Conservation (phyloP, 2,797 vertebrate genomes). For the Argentina silus region DNA sequence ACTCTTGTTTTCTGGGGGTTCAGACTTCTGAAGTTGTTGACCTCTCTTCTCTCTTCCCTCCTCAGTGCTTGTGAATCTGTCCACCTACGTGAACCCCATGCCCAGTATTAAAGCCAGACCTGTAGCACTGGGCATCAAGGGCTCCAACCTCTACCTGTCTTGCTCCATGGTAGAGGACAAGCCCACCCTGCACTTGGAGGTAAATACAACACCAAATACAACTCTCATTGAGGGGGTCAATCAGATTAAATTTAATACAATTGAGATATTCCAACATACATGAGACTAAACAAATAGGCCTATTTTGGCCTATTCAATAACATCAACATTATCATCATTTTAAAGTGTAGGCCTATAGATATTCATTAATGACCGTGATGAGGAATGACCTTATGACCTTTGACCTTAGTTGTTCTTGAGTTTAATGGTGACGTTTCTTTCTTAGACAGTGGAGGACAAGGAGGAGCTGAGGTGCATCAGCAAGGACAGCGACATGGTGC, state of each 20-base stretch:
- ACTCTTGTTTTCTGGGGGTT: too few relatives aligned
- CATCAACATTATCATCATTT: neutral
- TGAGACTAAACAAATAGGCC: neutral
- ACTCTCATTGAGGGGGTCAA: neutral
- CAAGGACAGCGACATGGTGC: constrained; percentile 40
- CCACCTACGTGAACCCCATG: constrained; percentile 50
- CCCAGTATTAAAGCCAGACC: constrained; percentile 29
- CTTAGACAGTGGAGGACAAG: constrained; percentile 51
- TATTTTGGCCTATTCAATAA: neutral
- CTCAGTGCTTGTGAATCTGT: constrained; percentile 69
- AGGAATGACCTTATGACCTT: neutral
- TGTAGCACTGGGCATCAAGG: constrained; percentile 65
- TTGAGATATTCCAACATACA: too few relatives aligned
- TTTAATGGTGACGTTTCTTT: constrained; percentile 22
- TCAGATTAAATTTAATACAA: neutral
- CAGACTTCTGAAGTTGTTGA: too few relatives aligned
- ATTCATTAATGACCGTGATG: neutral
- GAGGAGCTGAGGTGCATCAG: constrained; percentile 23
- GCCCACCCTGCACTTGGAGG: constrained; percentile 68
- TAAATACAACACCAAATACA: constrained; percentile 36
- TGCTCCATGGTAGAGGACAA: constrained; percentile 33
- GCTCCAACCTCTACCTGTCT: constrained; percentile 59
- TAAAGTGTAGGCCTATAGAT: neutral
- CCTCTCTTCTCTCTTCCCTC: constrained; percentile 17
- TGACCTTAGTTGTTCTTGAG: neutral